Percentiles rank a stretch among this genome's conserved stretches.
These are phyloP conservation scores for Cactoblastis cactorum DNA, from an alignment of 2,888 invertebrate species.

Conservation along the genomic window DNA sequence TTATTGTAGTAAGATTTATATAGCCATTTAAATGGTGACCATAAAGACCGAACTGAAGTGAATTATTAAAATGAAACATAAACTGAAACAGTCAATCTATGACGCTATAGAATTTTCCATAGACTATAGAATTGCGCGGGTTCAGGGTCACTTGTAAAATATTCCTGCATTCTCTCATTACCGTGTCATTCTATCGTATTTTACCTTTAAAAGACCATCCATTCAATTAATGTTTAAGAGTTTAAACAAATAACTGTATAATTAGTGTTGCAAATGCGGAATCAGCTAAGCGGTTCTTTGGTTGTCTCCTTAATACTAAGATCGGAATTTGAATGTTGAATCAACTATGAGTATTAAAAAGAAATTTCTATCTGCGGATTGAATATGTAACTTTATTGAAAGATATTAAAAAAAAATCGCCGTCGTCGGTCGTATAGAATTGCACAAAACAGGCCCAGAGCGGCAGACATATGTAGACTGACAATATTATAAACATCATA, in stretches of 20 bases:
- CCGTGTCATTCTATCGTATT: not conserved
- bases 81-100: not conserved
- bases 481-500: too few species aligned
- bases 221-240: not conserved
- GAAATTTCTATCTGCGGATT: too few species aligned
- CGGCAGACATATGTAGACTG: too few species aligned
- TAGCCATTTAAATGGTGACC: too few species aligned
- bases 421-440: too few species aligned
- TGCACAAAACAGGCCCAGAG: too few species aligned
- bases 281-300: not conserved
- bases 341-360: too few species aligned
- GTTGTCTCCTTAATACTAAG: not conserved
- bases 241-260: not conserved
- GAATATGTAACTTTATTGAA: too few species aligned
- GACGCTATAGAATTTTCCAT: not conserved
- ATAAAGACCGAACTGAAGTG: not conserved
- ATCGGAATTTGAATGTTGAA: too few species aligned
- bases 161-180: not conserved
- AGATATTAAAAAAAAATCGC: too few species aligned
- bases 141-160: not conserved
- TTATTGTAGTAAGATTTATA: too few species aligned
- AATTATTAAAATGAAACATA: not conserved
- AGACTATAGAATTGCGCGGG: not conserved
- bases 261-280: not conserved
- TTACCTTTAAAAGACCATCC: not conserved